Conservation (phyloP, 2,888 invertebrate genomes). For the Sesia apiformis region DNA sequence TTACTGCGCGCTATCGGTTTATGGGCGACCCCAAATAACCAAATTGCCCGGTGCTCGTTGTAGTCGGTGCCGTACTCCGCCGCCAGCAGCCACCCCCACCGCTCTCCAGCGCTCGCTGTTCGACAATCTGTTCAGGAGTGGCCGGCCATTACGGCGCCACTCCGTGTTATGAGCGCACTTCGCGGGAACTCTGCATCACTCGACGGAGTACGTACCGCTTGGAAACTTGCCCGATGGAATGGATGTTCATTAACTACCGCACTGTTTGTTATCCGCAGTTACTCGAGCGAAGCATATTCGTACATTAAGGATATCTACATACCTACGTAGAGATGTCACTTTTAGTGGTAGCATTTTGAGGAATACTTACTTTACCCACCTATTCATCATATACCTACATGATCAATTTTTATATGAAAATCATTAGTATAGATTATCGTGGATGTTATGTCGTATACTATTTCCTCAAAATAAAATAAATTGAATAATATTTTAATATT, state of each 20-base stretch:
- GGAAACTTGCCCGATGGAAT: constrained; percentile 54
- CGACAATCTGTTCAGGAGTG: constrained; percentile 25
- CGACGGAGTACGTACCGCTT: constrained; percentile 31
- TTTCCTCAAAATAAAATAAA: too few relatives aligned
- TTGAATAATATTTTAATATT: too few relatives aligned
- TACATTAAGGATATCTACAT: too few relatives aligned
- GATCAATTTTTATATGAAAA: too few relatives aligned
- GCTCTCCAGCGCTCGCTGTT: constrained; percentile 5
- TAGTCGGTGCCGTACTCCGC: constrained; percentile 32
- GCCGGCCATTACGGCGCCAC: constrained; percentile 33
- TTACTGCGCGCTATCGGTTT: constrained; percentile 72
- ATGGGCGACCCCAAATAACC: constrained; percentile 72
- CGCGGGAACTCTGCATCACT: constrained; percentile 30
- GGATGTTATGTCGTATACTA: too few relatives aligned
- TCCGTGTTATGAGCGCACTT: constrained; percentile 34
- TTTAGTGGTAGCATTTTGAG: too few relatives aligned
- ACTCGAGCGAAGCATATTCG: constrained; percentile 10
- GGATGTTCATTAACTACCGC: constrained; percentile 46
- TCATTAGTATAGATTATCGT: too few relatives aligned
- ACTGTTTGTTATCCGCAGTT: constrained; percentile 31
- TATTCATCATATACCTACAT: too few relatives aligned
- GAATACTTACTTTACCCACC: too few relatives aligned
- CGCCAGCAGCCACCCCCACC: constrained; percentile 9
- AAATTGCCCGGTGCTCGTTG: constrained; percentile 60
- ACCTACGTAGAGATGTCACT: too few relatives aligned